These are phyloP conservation scores for Nemotelus nigrinus DNA, from an alignment of 2,888 invertebrate species.

Conservation along the genomic window DNA sequence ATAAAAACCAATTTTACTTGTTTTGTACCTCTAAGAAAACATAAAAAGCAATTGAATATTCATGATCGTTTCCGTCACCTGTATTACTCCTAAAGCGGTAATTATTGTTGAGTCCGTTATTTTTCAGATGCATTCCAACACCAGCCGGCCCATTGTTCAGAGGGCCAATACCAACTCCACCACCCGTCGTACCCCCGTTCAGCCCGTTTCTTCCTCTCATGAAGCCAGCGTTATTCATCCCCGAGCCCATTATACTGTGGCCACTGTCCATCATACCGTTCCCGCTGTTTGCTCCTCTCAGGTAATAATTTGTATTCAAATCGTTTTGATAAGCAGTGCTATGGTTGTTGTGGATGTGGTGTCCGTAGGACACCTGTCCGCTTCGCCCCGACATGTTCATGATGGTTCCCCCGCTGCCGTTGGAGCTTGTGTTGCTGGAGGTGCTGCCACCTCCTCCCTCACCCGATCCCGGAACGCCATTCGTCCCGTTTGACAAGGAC, in stretches of 20 bases:
- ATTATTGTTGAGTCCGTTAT: conserved; percentile 63
- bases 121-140: conserved; percentile 56
- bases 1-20: conserved; percentile 1
- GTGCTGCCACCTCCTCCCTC: conserved; percentile 27
- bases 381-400: conserved; percentile 33
- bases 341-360: conserved; percentile 51
- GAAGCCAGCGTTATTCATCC: conserved; percentile 13
- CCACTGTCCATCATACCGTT: conserved; percentile 25
- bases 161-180: conserved; percentile 47
- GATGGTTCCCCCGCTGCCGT: conserved; percentile 30
- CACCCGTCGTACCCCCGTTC: conserved; percentile 50
- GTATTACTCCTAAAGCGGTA: conserved; percentile 64
- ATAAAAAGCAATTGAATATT: conserved; percentile 1
- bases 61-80: conserved; percentile 37
- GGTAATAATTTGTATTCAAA: conserved; percentile 52
- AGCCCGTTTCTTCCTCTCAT: conserved; percentile 41
- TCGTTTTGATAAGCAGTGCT: conserved; percentile 51
- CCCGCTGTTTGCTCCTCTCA: conserved; percentile 47
- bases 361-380: conserved; percentile 48
- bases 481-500: conserved; percentile 44
- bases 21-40: conserved; percentile 19
- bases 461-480: conserved; percentile 6
- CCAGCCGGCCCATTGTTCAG: conserved; percentile 52
- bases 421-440: conserved; percentile 18
- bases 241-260: conserved; percentile 25